A percentile compares a stretch with the other conserved stretches of the same genome.
Evolutionary conservation across 2,888 invertebrate genomes (phyloP).

Genomic region (Thereva unica): DNA sequence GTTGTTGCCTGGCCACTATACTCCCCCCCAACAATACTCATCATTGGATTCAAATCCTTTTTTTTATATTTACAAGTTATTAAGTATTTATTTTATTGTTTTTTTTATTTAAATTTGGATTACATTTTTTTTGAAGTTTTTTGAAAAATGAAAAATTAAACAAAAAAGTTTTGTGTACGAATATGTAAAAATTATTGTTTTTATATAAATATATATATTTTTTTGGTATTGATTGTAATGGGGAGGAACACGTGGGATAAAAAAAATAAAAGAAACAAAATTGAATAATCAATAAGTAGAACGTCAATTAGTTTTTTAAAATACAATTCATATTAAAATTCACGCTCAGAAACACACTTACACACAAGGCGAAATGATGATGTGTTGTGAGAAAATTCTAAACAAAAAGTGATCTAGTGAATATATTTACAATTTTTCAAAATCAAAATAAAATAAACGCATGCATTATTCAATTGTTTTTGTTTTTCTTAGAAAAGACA

Average conservation of each 20-base stretch:
- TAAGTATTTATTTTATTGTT: slow-evolving; percentile 22
- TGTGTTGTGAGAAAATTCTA: too few species aligned
- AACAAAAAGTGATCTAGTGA: too few species aligned
- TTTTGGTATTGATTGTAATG: slow-evolving; percentile 44
- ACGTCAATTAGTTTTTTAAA: not conserved
- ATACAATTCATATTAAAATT: slow-evolving; percentile 8
- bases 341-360: slow-evolving; percentile 19
- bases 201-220: slow-evolving; percentile 18
- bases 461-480: too few species aligned
- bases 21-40: slow-evolving; percentile 59
- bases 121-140: slow-evolving; percentile 30
- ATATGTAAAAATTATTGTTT: slow-evolving; percentile 1
- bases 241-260: slow-evolving; percentile 46
- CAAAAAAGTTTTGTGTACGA: slow-evolving; percentile 11
- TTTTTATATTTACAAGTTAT: slow-evolving; percentile 34
- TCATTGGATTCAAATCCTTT: slow-evolving; percentile 59
- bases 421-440: too few species aligned
- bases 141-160: slow-evolving; percentile 12
- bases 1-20: slow-evolving; percentile 55
- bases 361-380: too few species aligned
- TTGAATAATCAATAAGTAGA: slow-evolving; percentile 15
- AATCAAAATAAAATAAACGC: too few species aligned
- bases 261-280: slow-evolving; percentile 45
- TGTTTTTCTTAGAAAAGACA: too few species aligned
- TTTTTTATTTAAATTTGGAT: slow-evolving; percentile 35